Evolutionary conservation across 37 sponge, comb jelly and placozoan species (phyloP).

Genomic region (Haliclona indistincta): DNA sequence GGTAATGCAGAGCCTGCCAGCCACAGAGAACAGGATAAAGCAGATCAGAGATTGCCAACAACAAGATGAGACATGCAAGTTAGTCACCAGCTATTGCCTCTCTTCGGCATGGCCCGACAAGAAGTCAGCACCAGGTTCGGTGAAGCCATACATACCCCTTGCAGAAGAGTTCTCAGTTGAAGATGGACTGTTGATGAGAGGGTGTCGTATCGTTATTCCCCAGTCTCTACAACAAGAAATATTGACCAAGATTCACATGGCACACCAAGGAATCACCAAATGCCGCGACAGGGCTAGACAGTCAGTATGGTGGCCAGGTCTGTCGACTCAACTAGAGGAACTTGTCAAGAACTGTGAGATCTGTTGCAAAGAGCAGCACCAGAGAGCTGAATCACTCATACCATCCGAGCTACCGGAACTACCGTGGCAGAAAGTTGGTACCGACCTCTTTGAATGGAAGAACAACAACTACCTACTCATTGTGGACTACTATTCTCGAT

Average conservation of each 20-base stretch:
- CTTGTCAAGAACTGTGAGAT: constrained; percentile 36
- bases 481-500: no score
- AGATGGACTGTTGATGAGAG: background rate
- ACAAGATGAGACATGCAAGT: no score
- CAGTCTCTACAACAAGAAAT: constrained; percentile 22
- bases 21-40: background rate
- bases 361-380: no score
- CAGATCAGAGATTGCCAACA: background rate
- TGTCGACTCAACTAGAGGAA: constrained; percentile 30
- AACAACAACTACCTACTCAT: no score
- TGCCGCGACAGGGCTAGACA: constrained; percentile 15
- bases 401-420: no score
- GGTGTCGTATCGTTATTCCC: constrained; percentile 26
- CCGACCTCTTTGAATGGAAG: no score
- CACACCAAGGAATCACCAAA: constrained; percentile 46
- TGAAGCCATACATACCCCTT: no score
- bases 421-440: no score
- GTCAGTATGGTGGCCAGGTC: constrained; percentile 62
- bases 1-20: background rate
- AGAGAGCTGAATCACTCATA: no score
- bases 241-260: constrained; percentile 34
- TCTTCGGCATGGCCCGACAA: background rate
- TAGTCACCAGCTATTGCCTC: no score
- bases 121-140: no score
- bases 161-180: background rate